Evolutionary conservation across 2,888 invertebrate species (phyloP).

Genomic region (Andricus curvator): DNA sequence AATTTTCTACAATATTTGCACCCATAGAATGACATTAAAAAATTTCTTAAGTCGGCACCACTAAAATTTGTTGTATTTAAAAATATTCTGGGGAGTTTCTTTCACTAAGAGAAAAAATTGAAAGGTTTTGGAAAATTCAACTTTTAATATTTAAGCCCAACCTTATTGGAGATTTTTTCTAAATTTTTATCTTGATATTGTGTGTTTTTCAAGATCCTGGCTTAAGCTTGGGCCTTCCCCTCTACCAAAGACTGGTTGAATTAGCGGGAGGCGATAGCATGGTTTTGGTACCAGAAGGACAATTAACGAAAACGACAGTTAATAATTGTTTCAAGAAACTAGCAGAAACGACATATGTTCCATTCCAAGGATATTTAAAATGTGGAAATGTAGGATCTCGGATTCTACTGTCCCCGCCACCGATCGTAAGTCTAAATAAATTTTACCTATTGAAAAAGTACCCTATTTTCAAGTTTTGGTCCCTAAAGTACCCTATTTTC

Average conservation of each 20-base stretch:
- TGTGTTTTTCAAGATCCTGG: constrained; percentile 64
- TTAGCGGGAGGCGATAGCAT: constrained; percentile 85
- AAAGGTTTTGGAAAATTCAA: too few relatives aligned
- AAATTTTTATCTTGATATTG: neutral
- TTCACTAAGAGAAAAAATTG: too few relatives aligned
- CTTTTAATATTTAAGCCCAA: too few relatives aligned
- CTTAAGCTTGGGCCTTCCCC: constrained; percentile 81
- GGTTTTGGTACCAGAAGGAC: constrained; percentile 81
- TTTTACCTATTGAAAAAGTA: too few relatives aligned
- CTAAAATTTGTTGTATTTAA: too few relatives aligned
- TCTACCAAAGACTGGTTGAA: constrained; percentile 90
- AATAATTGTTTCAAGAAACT: constrained; percentile 81
- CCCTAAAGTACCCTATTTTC: too few relatives aligned
- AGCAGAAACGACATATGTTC: constrained; percentile 86
- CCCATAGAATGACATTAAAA: too few relatives aligned
- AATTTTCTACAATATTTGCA: too few relatives aligned
- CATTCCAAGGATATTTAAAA: constrained; percentile 85
- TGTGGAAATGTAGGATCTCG: constrained; percentile 88
- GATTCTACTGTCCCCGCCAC: constrained; percentile 87
- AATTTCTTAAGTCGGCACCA: too few relatives aligned
- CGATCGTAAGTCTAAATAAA: constrained; percentile 79
- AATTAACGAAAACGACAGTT: constrained; percentile 76
- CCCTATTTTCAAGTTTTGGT: too few relatives aligned
- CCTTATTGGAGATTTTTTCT: constrained; percentile 15
- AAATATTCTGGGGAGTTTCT: too few relatives aligned